These are phyloP conservation scores for Colossoma macropomum DNA, from an alignment of 2,113 vertebrate genomes.

Conservation along the genomic window DNA sequence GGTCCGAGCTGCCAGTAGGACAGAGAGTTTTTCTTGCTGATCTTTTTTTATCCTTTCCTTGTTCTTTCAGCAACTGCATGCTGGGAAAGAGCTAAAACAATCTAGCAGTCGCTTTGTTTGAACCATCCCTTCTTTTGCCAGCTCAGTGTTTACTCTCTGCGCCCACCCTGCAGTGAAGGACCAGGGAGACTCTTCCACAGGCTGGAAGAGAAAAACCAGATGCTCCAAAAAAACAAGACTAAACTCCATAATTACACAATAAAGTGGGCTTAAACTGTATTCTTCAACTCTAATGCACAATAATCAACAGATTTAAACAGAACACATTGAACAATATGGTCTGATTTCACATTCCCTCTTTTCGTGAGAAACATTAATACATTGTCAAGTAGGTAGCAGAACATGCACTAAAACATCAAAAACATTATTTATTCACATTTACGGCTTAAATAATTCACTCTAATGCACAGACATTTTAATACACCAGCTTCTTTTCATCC, in stretches of 20 bases:
- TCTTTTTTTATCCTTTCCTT: background rate
- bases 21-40: conserved; percentile 60
- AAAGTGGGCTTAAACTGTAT: conserved; percentile 35
- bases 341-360: conserved; percentile 11
- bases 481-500: conserved; percentile 63
- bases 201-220: conserved; percentile 78
- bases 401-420: conserved; percentile 70
- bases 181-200: conserved; percentile 73
- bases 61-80: background rate
- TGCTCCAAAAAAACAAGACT: conserved; percentile 29
- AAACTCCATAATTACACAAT: background rate
- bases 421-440: conserved; percentile 75
- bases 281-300: conserved; percentile 28
- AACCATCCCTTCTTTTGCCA: background rate
- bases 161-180: conserved; percentile 73
- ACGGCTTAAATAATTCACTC: conserved; percentile 71
- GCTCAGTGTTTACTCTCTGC: conserved; percentile 64
- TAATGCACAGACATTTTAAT: conserved; percentile 70
- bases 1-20: conserved; percentile 67
- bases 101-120: background rate
- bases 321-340: conserved; percentile 4
- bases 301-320: conserved; percentile 16
- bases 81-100: conserved; percentile 17
- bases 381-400: conserved; percentile 58
- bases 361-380: conserved; percentile 23